Conservation (phyloP, 2,888 invertebrate genomes). For the Asteroscopus sphinx region DNA sequence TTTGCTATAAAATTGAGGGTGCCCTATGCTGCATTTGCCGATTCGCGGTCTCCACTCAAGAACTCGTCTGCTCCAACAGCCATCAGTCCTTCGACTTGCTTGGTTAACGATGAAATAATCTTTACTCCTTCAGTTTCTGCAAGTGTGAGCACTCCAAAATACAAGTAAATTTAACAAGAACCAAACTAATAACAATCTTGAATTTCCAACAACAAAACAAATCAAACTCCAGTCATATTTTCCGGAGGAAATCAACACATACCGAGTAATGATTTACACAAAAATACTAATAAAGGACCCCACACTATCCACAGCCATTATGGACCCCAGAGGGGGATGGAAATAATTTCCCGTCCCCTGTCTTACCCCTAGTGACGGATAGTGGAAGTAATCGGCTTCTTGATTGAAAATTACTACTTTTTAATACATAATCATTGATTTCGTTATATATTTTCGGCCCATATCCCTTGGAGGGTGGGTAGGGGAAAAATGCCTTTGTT, state of each 20-base stretch:
- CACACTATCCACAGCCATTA: slow-evolving; percentile 49
- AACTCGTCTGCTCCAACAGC: no score
- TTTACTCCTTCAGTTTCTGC: no score
- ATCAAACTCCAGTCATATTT: slow-evolving; percentile 15
- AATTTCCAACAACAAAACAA: slow-evolving; percentile 16
- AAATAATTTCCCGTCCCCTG: slow-evolving; percentile 51
- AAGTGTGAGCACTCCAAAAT: no score
- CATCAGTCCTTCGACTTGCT: no score
- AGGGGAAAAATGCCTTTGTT: slow-evolving; percentile 40
- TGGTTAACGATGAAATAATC: no score
- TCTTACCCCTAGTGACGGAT: slow-evolving; percentile 41
- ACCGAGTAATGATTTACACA: slow-evolving; percentile 40
- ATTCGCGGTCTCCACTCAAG: no score
- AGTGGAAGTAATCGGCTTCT: slow-evolving; percentile 68
- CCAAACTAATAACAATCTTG: neutral
- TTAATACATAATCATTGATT: slow-evolving; percentile 54
- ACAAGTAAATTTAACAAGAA: neutral
- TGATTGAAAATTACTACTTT: slow-evolving; percentile 71
- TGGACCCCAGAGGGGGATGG: slow-evolving; percentile 44
- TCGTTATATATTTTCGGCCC: slow-evolving; percentile 35
- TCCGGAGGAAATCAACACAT: slow-evolving; percentile 33
- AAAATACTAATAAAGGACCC: slow-evolving; percentile 55
- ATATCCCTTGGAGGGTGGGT: slow-evolving; percentile 15
- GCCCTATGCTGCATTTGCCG: no score
- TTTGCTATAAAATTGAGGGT: no score